Conservation (phyloP, 2,113 vertebrate species). For the Lethenteron camtschaticum region DNA sequence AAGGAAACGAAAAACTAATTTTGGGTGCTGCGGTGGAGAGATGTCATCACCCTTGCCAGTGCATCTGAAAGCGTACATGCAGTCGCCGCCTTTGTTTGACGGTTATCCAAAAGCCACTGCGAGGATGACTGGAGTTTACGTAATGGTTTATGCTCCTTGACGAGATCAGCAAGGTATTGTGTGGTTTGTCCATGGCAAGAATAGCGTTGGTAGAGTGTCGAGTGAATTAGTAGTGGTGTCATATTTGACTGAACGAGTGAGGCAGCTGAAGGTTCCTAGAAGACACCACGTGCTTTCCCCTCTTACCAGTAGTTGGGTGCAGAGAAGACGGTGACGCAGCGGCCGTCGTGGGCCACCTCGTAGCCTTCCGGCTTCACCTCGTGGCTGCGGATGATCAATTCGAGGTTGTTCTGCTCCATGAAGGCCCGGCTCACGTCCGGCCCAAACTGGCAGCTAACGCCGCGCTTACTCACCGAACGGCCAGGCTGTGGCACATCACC, state of each 20-base stretch:
- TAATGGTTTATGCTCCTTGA: too few relatives aligned
- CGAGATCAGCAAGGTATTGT: neutral
- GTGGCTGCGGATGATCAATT: constrained; percentile 72
- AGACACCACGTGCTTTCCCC: neutral
- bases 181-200: neutral
- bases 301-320: constrained; percentile 86
- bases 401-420: constrained; percentile 55
- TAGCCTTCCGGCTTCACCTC: constrained; percentile 80
- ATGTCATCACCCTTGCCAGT: too few relatives aligned
- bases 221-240: neutral
- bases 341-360: constrained; percentile 68
- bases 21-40: too few relatives aligned
- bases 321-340: constrained; percentile 81
- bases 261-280: neutral
- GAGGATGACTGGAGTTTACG: too few relatives aligned
- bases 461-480: constrained; percentile 58
- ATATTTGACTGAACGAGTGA: neutral
- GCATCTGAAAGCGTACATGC: neutral
- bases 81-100: too few relatives aligned
- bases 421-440: constrained; percentile 62
- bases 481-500: constrained; percentile 26
- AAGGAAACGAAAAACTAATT: too few relatives aligned
- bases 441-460: constrained; percentile 81
- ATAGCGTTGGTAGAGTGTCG: neutral
- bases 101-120: too few relatives aligned